Evolutionary conservation across 1,140 invertebrate species (phyloP).

Genomic region (Adoxophyes honmai): DNA sequence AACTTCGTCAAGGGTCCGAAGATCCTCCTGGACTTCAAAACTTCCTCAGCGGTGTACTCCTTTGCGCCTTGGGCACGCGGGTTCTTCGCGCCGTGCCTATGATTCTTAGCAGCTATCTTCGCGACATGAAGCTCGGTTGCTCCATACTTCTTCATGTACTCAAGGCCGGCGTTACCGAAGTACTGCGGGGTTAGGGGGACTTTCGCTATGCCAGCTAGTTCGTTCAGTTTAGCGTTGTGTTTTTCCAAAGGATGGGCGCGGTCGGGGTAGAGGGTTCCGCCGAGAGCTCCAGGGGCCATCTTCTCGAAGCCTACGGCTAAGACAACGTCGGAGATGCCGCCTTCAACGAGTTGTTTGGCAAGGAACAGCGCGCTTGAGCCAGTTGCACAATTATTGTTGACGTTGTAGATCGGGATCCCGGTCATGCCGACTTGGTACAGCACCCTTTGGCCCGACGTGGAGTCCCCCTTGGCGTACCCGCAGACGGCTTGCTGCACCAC

Average conservation of each 20-base stretch:
- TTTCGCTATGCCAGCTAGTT: constrained; percentile 86
- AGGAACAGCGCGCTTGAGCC: constrained; percentile 95
- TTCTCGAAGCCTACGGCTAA: constrained; percentile 98
- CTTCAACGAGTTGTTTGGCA: constrained; percentile 93
- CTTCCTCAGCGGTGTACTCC: constrained; percentile 93
- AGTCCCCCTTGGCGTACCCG: constrained; percentile 98
- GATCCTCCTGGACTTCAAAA: constrained; percentile 89
- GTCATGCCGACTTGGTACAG: constrained; percentile 97
- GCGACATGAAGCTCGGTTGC: constrained; percentile 95
- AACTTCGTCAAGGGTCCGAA: constrained; percentile 95
- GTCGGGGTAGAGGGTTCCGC: constrained; percentile 87
- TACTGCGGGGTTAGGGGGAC: constrained; percentile 95
- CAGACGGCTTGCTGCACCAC: constrained; percentile 93
- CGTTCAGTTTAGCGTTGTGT: constrained; percentile 91
- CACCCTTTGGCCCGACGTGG: constrained; percentile 95
- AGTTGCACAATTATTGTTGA: constrained; percentile 99
- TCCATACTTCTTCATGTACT: constrained; percentile 98
- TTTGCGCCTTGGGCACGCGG: constrained; percentile 96
- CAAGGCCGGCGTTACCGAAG: constrained; percentile 97
- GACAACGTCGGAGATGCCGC: constrained; percentile 90
- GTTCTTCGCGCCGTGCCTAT: constrained; percentile 97
- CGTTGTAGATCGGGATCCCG: constrained; percentile 98
- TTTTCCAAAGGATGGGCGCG: constrained; percentile 96
- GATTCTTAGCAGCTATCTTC: constrained; percentile 98
- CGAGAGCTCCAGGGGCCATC: constrained; percentile 96